A percentile compares a stretch with the other conserved stretches of the same genome.
These are phyloP conservation scores for Drosophila ercepeae DNA, from an alignment of 1,140 invertebrate genomes.

Conservation along the genomic window DNA sequence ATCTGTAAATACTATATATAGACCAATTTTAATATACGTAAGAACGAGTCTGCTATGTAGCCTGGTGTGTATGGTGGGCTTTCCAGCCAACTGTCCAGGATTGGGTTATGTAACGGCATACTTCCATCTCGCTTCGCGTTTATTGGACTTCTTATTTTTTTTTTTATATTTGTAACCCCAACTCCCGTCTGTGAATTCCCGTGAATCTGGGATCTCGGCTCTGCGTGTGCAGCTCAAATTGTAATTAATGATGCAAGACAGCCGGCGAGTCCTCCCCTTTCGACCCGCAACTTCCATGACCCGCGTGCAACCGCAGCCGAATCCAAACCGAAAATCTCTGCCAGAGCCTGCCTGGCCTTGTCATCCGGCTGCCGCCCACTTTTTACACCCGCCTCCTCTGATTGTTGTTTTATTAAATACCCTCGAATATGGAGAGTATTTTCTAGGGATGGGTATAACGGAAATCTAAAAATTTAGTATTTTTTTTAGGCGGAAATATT, in stretches of 20 bases:
- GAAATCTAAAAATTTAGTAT: not conserved
- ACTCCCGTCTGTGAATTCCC: conserved; percentile 4
- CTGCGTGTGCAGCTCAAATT: conserved; percentile 71
- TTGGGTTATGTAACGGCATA: conserved; percentile 43
- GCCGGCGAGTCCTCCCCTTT: conserved; percentile 34
- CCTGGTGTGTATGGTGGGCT: conserved; percentile 22
- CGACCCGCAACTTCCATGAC: conserved; percentile 20
- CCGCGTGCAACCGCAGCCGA: conserved; percentile 36
- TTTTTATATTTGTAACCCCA: not conserved
- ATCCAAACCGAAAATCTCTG: conserved; percentile 56
- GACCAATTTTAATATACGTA: conserved; percentile 13
- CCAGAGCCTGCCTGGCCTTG: conserved; percentile 40
- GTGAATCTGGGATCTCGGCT: conserved; percentile 23
- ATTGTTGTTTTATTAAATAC: conserved; percentile 22
- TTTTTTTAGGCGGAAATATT: no score
- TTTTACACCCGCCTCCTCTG: not conserved
- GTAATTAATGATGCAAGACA: conserved; percentile 82
- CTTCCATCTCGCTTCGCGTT: conserved; percentile 25
- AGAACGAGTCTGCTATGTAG: not conserved
- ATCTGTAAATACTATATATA: not conserved
- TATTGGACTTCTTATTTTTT: conserved; percentile 1
- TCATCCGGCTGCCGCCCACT: conserved; percentile 38
- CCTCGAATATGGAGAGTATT: not conserved
- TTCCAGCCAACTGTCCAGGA: conserved; percentile 20
- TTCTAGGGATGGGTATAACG: no score